Base-by-base conservation (phyloP, 2,113 vertebrate genomes). In the Albula glossodonta region DNA sequence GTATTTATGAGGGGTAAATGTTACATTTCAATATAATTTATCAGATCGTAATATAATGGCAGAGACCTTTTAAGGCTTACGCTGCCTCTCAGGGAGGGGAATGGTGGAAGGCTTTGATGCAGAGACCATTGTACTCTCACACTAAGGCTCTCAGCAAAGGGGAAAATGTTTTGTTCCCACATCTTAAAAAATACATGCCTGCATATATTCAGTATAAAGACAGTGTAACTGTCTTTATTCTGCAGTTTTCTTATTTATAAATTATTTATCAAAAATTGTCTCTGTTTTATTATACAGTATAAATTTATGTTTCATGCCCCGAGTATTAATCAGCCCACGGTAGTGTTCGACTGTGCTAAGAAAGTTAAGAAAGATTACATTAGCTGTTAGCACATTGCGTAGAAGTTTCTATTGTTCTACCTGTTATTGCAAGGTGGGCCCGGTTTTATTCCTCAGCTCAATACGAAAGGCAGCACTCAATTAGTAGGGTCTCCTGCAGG, bases 21-120 rank as follows among this genome's bases (percentile, higher is more conserved):
- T 51, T 84, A 84, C 85, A 74, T 60, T 79, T 89, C 85, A 83
- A 84, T 88, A 87, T 89, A 74, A 86, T 79, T 89, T 87, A 88
- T 88, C 77, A 90, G 87, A 81, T 91, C 50, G 80, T 78, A 83
- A 77, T 87, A 86, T 84, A 84, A 83, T 87, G 60, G 74, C 51
- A 80, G 83, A 74, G 83, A 88, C 89, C 86, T 91, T 91, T 91
- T 88, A 74, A 74, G 19, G 78, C 82, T 81, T 80, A 56, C 60
- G 83, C 83, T 57, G 51, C 15, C 83, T 86, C 87, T 88, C 63
- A 82, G 85, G 53, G 48, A 51, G 56, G 56, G n/a, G 57, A 57
- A 83, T 83, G 41, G 11, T 48, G 22, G 50, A 22, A 81, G 41
- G 78, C 78, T 80, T 51, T 80, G 48, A 80, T 80, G 81, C 11